Evolutionary conservation across 2,888 invertebrate species (phyloP), one percentile per base, ranked within the genome.

Genomic region (Diadegma fenestrale): DNA sequence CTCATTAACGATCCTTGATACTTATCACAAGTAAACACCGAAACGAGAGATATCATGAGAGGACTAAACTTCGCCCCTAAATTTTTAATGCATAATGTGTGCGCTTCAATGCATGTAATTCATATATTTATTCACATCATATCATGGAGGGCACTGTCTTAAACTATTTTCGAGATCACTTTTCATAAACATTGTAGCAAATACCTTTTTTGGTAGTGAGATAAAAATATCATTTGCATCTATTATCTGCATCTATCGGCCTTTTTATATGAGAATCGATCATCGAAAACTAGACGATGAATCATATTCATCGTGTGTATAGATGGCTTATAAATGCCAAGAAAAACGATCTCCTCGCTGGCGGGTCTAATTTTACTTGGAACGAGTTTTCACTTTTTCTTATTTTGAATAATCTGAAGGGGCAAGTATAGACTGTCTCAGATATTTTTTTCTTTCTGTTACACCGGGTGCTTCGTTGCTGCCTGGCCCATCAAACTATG

Each of bases 1-100:
- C 78, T 83, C 61, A 61, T 22, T 66, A 66, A 66, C 26, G 45
- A 76, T 69, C 64, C 45, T 80, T 68, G 68, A 37, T 69, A 64
- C 71, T 76, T 76, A 43, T 61, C 72, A 82, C 33, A 72, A 82
- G 79, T 54, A 68, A 82, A 85, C 85, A 85, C 82, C 82, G 79
- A 82, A 85, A 85, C 85, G 79, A 85, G 85, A 85, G 85, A 85
- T 85, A 72, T 85, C 85, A 85, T 85, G 85, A 85, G 85, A 82
- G 85, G 85, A 85, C 85, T 85, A 85, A 85, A 82, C 85, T 85
- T 85, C 82, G 85, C 85, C 72, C 82, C 71, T 58, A 33, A 80
- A 37, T 82, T 72, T 66, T 54, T 61, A 51, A 72, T 76, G 71
- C 73, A 82, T 75, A 69, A 81, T 80, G 51, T 73, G 58, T 85